These are phyloP conservation scores for Arion vulgaris DNA, from an alignment of 1,140 invertebrate species.

Conservation along the genomic window DNA sequence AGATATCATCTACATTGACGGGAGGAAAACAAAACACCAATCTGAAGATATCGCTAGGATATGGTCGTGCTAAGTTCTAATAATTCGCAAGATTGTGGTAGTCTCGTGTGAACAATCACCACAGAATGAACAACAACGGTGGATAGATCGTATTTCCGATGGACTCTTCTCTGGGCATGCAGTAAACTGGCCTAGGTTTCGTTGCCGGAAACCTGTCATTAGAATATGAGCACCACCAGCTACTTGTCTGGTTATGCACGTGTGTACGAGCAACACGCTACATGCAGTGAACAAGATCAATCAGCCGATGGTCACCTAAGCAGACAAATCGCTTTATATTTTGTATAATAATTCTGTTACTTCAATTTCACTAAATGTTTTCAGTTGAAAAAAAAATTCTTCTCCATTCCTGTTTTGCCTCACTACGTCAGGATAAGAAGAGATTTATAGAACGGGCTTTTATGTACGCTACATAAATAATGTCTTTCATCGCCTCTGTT, in stretches of 20 bases:
- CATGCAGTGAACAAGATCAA: no score
- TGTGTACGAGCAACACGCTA: background rate
- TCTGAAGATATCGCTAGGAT: background rate
- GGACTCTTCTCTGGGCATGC: background rate
- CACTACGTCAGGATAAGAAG: no score
- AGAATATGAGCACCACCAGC: background rate
- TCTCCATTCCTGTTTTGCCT: no score
- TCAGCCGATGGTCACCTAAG: no score
- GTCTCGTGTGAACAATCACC: background rate
- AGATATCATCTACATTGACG: background rate
- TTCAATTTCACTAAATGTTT: no score
- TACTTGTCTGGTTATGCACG: background rate
- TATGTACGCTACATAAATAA: no score
- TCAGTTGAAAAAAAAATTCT: no score
- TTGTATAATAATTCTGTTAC: no score
- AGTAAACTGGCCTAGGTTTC: background rate
- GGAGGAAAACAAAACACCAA: no score
- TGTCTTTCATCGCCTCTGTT: no score
- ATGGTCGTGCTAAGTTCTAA: background rate
- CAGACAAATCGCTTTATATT: no score
- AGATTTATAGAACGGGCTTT: no score
- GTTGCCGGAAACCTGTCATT: background rate
- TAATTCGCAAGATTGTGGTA: background rate
- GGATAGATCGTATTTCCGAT: background rate
- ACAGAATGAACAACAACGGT: background rate